Conservation (phyloP, 2,113 vertebrate genomes). For the Ursus arctos region DNA sequence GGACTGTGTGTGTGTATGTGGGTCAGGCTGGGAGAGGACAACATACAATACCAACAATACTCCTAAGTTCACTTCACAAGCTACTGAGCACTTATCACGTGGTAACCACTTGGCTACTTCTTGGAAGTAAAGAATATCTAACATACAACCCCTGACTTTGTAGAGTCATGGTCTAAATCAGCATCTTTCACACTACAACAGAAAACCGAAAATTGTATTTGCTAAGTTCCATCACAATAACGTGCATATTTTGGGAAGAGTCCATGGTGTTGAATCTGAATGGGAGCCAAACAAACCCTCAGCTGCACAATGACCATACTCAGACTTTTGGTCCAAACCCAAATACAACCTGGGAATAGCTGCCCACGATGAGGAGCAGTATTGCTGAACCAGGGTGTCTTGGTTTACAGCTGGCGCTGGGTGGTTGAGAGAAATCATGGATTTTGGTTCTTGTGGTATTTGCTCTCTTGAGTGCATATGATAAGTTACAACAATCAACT, state of each 20-base stretch:
- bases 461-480: conserved; percentile 46
- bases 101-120: not conserved
- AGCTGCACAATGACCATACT: conserved; percentile 26
- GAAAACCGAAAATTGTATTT: not conserved
- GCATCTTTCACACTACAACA: not conserved
- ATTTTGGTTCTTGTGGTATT: conserved; percentile 78
- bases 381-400: conserved; percentile 74
- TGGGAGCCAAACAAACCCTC: conserved; percentile 34
- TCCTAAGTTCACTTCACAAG: not conserved
- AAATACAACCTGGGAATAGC: conserved; percentile 34
- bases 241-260: not conserved
- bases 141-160: not conserved
- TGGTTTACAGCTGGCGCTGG: conserved; percentile 77
- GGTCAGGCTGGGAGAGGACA: too few species aligned
- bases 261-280: not conserved
- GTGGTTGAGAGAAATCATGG: conserved; percentile 75
- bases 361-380: not conserved
- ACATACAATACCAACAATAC: not conserved
- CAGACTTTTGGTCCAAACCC: conserved; percentile 30
- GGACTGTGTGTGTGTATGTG: not conserved
- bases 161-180: not conserved
- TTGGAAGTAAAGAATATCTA: not conserved
- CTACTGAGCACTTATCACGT: not conserved
- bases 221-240: not conserved
- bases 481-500: conserved; percentile 74